phyloP scores from a whole-genome alignment of 1,140 invertebrate species.

The Drosophila gunungcola region DNA sequence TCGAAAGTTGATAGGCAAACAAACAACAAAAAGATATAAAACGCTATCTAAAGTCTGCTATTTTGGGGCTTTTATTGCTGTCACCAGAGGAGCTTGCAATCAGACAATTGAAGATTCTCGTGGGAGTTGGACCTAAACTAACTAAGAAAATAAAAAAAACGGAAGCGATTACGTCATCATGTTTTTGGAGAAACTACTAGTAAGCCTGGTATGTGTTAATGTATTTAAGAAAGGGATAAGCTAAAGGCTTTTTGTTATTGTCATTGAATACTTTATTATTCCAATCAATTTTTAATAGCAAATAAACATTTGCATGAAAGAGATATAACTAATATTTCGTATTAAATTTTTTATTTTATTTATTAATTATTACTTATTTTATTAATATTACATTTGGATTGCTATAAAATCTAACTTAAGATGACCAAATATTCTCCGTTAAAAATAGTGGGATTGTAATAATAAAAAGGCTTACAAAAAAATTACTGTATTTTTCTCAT shows the following conservation, averaged over 20 bases:
- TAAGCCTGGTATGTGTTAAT: conserved; percentile 42
- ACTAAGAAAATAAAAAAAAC: neutral
- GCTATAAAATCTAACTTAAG: too few relatives aligned
- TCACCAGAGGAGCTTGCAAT: conserved; percentile 40
- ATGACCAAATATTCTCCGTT: too few relatives aligned
- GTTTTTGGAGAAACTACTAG: conserved; percentile 40
- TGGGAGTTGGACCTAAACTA: conserved; percentile 48
- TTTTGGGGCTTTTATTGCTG: conserved; percentile 51
- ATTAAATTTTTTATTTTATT: neutral
- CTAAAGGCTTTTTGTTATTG: neutral
- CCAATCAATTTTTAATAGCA: too few relatives aligned
- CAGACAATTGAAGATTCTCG: conserved; percentile 53
- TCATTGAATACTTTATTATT: too few relatives aligned
- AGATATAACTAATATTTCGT: too few relatives aligned
- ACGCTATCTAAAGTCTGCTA: conserved; percentile 44
- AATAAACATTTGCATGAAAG: too few relatives aligned
- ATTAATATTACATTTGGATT: too few relatives aligned
- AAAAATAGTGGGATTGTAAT: too few relatives aligned
- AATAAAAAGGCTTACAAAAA: too few relatives aligned
- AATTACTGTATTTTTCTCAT: too few relatives aligned
- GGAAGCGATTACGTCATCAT: conserved; percentile 37
- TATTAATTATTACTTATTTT: too few relatives aligned
- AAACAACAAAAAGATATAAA: conserved; percentile 60
- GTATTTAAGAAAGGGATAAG: neutral
- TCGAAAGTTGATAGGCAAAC: conserved; percentile 66